Percentiles rank a stretch among this genome's conserved stretches.
These are phyloP conservation scores for Choreutis nemorana DNA, from an alignment of 2,888 invertebrate species.

Conservation along the genomic window DNA sequence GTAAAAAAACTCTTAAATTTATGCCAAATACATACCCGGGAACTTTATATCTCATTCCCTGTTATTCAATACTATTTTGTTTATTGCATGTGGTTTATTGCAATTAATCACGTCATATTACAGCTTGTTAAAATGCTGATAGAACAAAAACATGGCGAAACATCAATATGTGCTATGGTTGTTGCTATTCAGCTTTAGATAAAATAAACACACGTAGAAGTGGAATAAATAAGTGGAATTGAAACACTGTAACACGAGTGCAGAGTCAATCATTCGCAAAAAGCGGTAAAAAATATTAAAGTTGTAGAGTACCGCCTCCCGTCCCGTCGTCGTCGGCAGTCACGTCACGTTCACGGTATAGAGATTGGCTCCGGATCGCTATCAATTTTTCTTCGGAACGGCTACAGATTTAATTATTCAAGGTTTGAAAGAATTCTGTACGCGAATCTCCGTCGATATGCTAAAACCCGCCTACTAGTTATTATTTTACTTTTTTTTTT, in stretches of 20 bases:
- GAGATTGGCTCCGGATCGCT: slow-evolving; percentile 47
- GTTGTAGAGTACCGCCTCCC: slow-evolving; percentile 13
- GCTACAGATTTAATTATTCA: slow-evolving; percentile 46
- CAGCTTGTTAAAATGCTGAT: too few species aligned
- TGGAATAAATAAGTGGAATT: neutral
- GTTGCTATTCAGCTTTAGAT: neutral
- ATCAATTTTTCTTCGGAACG: slow-evolving; percentile 48
- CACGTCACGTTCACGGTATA: slow-evolving; percentile 46
- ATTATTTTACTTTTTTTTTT: too few species aligned
- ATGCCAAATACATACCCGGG: too few species aligned
- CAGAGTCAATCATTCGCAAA: slow-evolving; percentile 16
- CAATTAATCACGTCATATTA: too few species aligned
- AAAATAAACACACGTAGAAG: neutral
- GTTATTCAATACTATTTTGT: too few species aligned
- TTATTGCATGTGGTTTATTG: too few species aligned
- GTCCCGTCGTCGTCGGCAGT: slow-evolving; percentile 13
- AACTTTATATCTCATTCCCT: too few species aligned
- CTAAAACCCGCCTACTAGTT: too few species aligned
- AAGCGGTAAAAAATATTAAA: slow-evolving; percentile 28
- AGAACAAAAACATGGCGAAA: too few species aligned
- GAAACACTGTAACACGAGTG: slow-evolving; percentile 5
- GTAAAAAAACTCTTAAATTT: too few species aligned
- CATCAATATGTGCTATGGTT: too few species aligned
- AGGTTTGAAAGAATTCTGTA: slow-evolving; percentile 12
- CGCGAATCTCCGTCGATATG: too few species aligned